Conservation (phyloP, 1,140 invertebrate species). For the Zaprionus gabonicus region DNA sequence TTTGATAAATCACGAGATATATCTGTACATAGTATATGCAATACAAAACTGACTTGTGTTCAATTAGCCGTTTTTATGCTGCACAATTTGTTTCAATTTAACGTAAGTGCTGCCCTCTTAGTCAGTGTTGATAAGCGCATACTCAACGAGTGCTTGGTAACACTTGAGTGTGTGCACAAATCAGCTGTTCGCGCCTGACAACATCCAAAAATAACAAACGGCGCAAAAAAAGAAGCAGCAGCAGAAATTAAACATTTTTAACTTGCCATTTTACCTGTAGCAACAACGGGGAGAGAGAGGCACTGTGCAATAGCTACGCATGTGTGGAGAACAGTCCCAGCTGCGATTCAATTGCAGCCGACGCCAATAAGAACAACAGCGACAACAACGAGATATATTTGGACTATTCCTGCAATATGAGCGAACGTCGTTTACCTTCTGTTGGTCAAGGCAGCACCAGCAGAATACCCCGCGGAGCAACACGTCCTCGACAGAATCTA, state of each 20-base stretch:
- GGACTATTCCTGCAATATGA: conserved; percentile 46
- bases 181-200: conserved; percentile 38
- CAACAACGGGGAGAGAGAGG: neutral
- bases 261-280: neutral
- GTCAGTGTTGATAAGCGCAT: conserved; percentile 43
- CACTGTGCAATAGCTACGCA: neutral
- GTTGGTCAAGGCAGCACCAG: conserved; percentile 20
- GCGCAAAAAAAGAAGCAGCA: conserved; percentile 30
- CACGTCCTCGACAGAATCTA: conserved; percentile 22
- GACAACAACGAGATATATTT: conserved; percentile 27
- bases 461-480: conserved; percentile 52
- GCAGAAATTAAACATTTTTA: neutral
- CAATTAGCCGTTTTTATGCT: neutral
- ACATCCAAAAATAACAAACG: conserved; percentile 20
- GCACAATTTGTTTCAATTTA: conserved; percentile 8
- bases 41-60: neutral
- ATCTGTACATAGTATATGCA: neutral
- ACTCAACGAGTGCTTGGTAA: neutral
- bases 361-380: conserved; percentile 8
- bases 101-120: neutral
- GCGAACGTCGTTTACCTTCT: neutral
- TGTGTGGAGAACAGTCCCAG: neutral
- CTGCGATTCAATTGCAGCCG: neutral
- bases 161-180: neutral
- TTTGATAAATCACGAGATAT: conserved; percentile 4